Percentiles rank a stretch among this genome's conserved stretches.
phyloP scores from a whole-genome alignment of 1,140 invertebrate genomes.

The Eufriesea mexicana region DNA sequence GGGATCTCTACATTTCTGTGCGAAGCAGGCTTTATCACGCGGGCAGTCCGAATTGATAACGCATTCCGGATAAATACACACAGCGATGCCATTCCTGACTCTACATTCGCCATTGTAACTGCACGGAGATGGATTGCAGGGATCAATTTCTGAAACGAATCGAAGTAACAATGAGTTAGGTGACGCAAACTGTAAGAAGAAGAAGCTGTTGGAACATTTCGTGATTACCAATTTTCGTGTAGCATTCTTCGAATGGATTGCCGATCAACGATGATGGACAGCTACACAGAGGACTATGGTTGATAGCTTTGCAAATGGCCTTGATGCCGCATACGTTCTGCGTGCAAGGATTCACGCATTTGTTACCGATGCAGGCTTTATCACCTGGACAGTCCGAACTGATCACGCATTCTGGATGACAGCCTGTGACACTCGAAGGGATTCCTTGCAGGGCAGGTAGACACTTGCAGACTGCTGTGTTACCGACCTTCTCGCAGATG shows the following conservation, averaged over 20 bases:
- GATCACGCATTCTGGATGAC: conserved; percentile 89
- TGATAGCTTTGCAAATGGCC: conserved; percentile 87
- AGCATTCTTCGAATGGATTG: conserved; percentile 89
- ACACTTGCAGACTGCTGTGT: conserved; percentile 88
- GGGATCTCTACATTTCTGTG: conserved; percentile 91
- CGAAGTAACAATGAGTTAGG: background rate
- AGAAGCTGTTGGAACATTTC: background rate
- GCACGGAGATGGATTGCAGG: conserved; percentile 92
- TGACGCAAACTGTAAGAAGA: background rate
- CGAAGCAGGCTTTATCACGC: conserved; percentile 90
- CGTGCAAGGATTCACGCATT: conserved; percentile 89
- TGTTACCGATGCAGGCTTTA: conserved; percentile 88
- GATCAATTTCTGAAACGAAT: conserved; percentile 82
- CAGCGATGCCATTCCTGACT: conserved; percentile 86
- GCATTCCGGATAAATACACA: conserved; percentile 93
- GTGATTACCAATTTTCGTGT: conserved; percentile 79
- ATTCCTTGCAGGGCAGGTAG: conserved; percentile 86
- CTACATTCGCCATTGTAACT: conserved; percentile 90
- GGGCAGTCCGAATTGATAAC: conserved; percentile 92
- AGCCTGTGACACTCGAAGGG: conserved; percentile 83
- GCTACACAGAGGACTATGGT: conserved; percentile 91
- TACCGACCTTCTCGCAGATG: conserved; percentile 84
- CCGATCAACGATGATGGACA: conserved; percentile 88
- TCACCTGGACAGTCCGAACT: conserved; percentile 89
- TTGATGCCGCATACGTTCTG: conserved; percentile 87